Evolutionary conservation across 2,888 invertebrate species (phyloP).

Genomic region (Microctonus aethiopoides): DNA sequence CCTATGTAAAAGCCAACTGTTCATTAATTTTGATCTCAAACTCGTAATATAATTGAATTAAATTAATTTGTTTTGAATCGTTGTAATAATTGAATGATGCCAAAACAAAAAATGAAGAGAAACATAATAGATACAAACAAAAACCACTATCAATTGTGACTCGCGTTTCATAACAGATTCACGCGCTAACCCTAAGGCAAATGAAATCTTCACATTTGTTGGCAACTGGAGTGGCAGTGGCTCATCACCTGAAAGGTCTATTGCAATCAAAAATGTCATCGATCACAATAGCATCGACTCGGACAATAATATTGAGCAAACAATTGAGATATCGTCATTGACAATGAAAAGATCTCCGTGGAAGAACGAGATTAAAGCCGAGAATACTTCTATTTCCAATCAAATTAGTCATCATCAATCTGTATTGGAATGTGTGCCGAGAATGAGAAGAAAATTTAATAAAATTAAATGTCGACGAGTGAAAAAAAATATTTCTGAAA

Average conservation of each 20-base stretch:
- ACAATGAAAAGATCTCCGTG: conserved; percentile 46
- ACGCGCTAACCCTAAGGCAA: conserved; percentile 54
- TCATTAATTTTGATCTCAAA: neutral
- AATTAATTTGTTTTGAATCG: neutral
- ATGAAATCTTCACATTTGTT: conserved; percentile 55
- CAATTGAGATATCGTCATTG: conserved; percentile 30
- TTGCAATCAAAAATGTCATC: conserved; percentile 39
- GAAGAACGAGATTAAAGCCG: conserved; percentile 38
- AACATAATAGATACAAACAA: conserved; percentile 31
- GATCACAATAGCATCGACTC: conserved; percentile 30
- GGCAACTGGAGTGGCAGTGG: conserved; percentile 44
- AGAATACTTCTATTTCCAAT: conserved; percentile 5
- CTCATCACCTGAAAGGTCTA: no score
- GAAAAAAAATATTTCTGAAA: conserved; percentile 35
- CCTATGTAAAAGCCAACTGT: neutral
- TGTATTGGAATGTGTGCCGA: conserved; percentile 24
- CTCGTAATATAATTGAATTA: neutral
- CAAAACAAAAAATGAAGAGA: conserved; percentile 35
- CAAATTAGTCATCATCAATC: conserved; percentile 4
- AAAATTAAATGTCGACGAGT: conserved; percentile 18
- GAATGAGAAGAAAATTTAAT: conserved; percentile 28
- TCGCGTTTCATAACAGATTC: conserved; percentile 63
- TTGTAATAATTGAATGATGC: conserved; percentile 25
- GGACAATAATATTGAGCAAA: conserved; percentile 33
- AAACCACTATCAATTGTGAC: conserved; percentile 45